These are phyloP conservation scores for Quadriops clusia DNA, from an alignment of 2,888 invertebrate genomes.

Conservation along the genomic window DNA sequence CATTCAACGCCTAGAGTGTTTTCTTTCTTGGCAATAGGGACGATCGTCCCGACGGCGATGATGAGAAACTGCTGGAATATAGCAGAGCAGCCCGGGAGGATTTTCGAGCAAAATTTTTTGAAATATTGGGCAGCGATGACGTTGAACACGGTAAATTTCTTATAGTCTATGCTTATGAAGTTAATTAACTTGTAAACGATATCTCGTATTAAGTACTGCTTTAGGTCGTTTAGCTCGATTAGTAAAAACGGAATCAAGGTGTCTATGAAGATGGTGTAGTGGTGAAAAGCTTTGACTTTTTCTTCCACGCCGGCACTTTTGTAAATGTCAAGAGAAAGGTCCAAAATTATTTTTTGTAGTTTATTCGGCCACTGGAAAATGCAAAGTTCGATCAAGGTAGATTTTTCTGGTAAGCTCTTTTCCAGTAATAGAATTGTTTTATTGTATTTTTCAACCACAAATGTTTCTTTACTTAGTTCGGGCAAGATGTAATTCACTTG, in stretches of 20 bases:
- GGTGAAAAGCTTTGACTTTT: conserved; percentile 44
- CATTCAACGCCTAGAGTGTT: conserved; percentile 31
- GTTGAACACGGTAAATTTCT: too few relatives aligned
- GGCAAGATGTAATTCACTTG: background rate
- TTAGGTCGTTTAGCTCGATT: conserved; percentile 34
- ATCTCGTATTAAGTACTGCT: conserved; percentile 45
- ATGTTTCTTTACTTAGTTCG: background rate
- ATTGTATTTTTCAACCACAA: background rate
- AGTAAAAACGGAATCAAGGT: conserved; percentile 34
- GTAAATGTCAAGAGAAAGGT: conserved; percentile 40
- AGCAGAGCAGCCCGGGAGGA: conserved; percentile 35
- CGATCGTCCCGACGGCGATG: conserved; percentile 42
- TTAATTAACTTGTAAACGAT: conserved; percentile 42
- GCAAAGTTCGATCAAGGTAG: conserved; percentile 15
- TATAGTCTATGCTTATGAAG: too few relatives aligned
- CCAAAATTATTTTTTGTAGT: conserved; percentile 43
- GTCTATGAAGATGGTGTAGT: conserved; percentile 42
- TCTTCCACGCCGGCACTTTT: conserved; percentile 39
- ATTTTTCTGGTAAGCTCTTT: conserved; percentile 9
- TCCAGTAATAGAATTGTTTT: conserved; percentile 5
- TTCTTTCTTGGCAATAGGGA: conserved; percentile 35
- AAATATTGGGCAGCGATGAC: conserved; percentile 34
- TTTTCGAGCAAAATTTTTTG: conserved; percentile 33
- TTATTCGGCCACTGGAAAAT: conserved; percentile 34
- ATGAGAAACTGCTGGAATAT: conserved; percentile 40